Evolutionary conservation across 2,797 vertebrate genomes (phyloP), one percentile per base, ranked within the genome.

Genomic region (Nyctibius grandis): DNA sequence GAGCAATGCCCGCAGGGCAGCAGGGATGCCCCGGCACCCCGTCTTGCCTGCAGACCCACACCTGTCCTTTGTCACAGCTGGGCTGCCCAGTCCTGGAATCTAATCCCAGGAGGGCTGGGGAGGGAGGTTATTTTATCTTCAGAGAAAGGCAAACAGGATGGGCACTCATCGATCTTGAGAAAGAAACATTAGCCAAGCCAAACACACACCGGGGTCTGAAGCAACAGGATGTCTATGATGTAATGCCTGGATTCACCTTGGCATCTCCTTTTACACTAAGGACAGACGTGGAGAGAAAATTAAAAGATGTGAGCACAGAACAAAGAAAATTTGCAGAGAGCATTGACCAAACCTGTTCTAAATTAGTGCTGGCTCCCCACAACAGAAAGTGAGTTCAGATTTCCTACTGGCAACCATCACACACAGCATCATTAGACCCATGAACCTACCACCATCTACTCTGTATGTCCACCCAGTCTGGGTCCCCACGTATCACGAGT

Each of bases 151-250:
- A 96, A 93, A 96, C 91, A 96, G 68, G 92, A 95, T 51, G 70
- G 85, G 42, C 53, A 48, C 57, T 95, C 91, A 91, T 64, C 9
- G 89, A 91, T 91, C 82, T 91, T 63, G 64, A 94, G 94, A 64
- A 75, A 80, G 93, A 94, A 93, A 93, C 54, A 68, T 95, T 92
- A 95, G 83, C 95, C 96, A 97, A 97, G 83, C 57, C 84, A 97
- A 98, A 99, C 97, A 98, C 98, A 97, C 90, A 77, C 94, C 31
- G 26, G 95, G 85, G 94, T 97, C 97, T 98, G 98, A 97, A 98
- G 98, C 98, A 98, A 98, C 97, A 98, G 96, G 69, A 76, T 89
- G 84, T 85, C 85, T 72, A 50, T 82, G 88, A 92, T 80, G 56
- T 78, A 76, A 75, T 91, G 86, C 87, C 81, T 93, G 92, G 89